Percentiles rank a stretch among this genome's conserved stretches.
Conservation (phyloP, 2,113 vertebrate species). For the Typhlomys cinereus region DNA sequence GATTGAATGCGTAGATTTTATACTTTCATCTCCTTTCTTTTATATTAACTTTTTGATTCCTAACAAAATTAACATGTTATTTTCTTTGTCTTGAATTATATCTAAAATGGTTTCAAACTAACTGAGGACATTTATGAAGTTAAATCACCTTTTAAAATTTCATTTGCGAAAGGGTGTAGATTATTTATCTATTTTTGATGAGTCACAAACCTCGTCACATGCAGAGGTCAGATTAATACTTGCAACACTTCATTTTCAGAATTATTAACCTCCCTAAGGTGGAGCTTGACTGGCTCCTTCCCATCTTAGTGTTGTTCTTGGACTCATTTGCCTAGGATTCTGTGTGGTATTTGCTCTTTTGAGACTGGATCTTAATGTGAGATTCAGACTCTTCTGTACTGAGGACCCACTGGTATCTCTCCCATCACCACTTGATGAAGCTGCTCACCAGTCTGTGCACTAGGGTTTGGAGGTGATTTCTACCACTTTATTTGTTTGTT, state of each 20-base stretch:
- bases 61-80: constrained; percentile 34
- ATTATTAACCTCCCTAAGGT: neutral
- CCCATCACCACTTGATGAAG: neutral
- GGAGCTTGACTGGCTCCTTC: neutral
- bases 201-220: neutral
- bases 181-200: neutral
- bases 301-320: neutral
- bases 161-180: neutral
- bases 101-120: constrained; percentile 32
- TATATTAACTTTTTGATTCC: constrained; percentile 46
- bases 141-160: constrained; percentile 11
- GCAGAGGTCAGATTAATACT: constrained; percentile 20
- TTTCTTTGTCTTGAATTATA: constrained; percentile 16
- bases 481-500: neutral
- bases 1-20: constrained; percentile 28
- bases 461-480: neutral
- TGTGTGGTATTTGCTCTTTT: too few species aligned
- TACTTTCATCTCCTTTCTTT: neutral
- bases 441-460: neutral
- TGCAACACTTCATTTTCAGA: neutral
- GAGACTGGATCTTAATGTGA: neutral
- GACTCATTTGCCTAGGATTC: neutral
- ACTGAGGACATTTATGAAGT: neutral
- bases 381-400: neutral
- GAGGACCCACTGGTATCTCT: neutral